These are phyloP conservation scores for Mythimna impura DNA, from an alignment of 2,888 invertebrate genomes.

Conservation along the genomic window DNA sequence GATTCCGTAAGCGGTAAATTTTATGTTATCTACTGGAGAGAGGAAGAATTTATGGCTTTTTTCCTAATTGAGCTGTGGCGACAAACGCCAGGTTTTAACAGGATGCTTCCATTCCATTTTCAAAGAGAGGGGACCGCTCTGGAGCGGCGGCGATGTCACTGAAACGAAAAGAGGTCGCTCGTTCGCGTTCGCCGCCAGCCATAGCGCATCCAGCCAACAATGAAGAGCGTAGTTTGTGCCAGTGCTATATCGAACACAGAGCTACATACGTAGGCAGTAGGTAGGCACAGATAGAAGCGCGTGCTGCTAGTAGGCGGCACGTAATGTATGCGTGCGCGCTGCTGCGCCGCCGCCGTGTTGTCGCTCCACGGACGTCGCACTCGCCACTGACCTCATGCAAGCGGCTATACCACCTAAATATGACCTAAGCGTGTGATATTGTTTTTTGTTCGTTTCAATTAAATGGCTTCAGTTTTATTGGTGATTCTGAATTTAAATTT, in stretches of 20 bases:
- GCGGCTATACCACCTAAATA: conserved; percentile 80
- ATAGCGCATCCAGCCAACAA: conserved; percentile 82
- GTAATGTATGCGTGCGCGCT: conserved; percentile 85
- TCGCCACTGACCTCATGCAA: conserved; percentile 82
- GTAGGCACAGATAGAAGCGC: conserved; percentile 79
- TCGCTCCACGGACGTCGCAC: conserved; percentile 79
- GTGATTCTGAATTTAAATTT: conserved; percentile 9
- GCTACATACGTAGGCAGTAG: conserved; percentile 62
- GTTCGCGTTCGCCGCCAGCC: conserved; percentile 75
- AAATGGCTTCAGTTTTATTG: conserved; percentile 32
- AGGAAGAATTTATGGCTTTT: neutral
- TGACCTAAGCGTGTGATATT: conserved; percentile 76
- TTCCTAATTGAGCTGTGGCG: conserved; percentile 1
- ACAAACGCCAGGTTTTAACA: conserved; percentile 41
- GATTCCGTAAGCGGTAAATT: conserved; percentile 13
- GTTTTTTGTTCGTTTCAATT: conserved; percentile 61
- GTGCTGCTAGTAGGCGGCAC: conserved; percentile 82
- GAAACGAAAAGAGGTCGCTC: conserved; percentile 88
- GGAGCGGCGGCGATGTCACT: conserved; percentile 80
- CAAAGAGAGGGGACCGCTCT: conserved; percentile 64
- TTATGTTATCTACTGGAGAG: neutral
- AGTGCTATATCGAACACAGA: conserved; percentile 80
- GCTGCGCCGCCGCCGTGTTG: conserved; percentile 78
- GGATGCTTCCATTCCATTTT: conserved; percentile 64
- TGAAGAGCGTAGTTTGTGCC: conserved; percentile 76